Evolutionary conservation across 2,113 vertebrate genomes (phyloP).

Genomic region (Pungitius pungitius): DNA sequence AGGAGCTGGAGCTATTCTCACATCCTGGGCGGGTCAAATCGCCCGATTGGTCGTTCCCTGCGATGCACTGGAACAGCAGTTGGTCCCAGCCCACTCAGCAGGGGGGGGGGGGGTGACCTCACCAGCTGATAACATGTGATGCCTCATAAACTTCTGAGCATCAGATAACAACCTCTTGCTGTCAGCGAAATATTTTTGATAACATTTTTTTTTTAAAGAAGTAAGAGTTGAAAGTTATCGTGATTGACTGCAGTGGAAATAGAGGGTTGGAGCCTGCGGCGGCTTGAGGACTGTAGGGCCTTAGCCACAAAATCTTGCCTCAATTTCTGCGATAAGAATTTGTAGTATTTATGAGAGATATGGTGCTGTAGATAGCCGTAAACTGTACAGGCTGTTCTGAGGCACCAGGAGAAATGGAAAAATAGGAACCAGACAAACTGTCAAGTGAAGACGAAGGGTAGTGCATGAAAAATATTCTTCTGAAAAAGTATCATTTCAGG

Average conservation of each 20-base stretch:
- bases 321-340: constrained; percentile 47
- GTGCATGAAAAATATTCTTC: neutral
- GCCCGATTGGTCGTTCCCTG: constrained; percentile 22
- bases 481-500: neutral
- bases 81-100: constrained; percentile 43
- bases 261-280: constrained; percentile 7
- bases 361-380: neutral
- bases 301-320: constrained; percentile 19
- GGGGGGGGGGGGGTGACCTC: constrained; percentile 74
- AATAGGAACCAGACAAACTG: neutral
- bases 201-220: constrained; percentile 15
- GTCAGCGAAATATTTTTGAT: constrained; percentile 36
- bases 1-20: constrained; percentile 33
- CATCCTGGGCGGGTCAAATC: constrained; percentile 27
- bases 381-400: constrained; percentile 10
- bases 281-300: neutral
- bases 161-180: constrained; percentile 52
- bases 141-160: constrained; percentile 57
- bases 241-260: constrained; percentile 59
- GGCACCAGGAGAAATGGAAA: neutral
- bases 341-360: constrained; percentile 39
- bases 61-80: constrained; percentile 27
- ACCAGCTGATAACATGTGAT: constrained; percentile 61
- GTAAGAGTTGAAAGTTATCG: constrained; percentile 36
- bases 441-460: constrained; percentile 7